Conservation (phyloP, 2,888 invertebrate species). For the Strigamia transsilvanica region DNA sequence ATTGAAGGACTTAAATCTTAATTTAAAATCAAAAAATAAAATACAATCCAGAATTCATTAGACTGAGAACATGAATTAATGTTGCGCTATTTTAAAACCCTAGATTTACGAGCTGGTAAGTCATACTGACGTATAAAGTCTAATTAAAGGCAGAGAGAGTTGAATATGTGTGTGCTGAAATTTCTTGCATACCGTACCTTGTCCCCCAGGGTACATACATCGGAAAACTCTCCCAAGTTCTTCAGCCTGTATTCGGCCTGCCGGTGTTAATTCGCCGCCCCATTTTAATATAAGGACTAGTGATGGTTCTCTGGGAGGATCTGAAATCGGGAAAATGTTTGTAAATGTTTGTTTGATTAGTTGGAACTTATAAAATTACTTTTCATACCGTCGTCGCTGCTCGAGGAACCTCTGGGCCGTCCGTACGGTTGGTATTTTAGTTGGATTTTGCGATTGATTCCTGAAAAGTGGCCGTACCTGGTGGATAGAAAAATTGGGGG, state of each 20-base stretch:
- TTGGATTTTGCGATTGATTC: conserved; percentile 99
- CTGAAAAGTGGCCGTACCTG: conserved; percentile 99
- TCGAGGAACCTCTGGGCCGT: conserved; percentile 87
- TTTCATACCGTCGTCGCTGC: conserved; percentile 80
- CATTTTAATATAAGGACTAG: conserved; percentile 97
- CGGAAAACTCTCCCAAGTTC: conserved; percentile 97
- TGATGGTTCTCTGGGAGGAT: conserved; percentile 88
- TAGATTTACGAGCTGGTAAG: conserved; percentile 26
- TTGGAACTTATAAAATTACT: conserved; percentile 18
- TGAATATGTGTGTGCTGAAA: conserved; percentile 36
- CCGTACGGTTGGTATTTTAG: conserved; percentile 98
- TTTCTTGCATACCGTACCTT: conserved; percentile 67
- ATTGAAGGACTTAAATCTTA: conserved; percentile 28
- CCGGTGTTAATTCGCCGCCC: conserved; percentile 99
- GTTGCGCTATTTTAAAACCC: background rate
- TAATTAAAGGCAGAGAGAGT: conserved; percentile 30
- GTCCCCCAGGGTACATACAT: conserved; percentile 99
- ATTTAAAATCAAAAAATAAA: conserved; percentile 29
- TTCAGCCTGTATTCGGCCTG: conserved; percentile 96
- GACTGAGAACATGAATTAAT: conserved; percentile 14
- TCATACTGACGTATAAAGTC: background rate
- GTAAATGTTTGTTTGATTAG: background rate
- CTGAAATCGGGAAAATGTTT: conserved; percentile 65
- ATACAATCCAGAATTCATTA: conserved; percentile 14
- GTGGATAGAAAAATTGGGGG: conserved; percentile 57